Evolutionary conservation across 1,140 invertebrate species (phyloP), one percentile per base, ranked within the genome.

Genomic region (Micrasema longulum): DNA sequence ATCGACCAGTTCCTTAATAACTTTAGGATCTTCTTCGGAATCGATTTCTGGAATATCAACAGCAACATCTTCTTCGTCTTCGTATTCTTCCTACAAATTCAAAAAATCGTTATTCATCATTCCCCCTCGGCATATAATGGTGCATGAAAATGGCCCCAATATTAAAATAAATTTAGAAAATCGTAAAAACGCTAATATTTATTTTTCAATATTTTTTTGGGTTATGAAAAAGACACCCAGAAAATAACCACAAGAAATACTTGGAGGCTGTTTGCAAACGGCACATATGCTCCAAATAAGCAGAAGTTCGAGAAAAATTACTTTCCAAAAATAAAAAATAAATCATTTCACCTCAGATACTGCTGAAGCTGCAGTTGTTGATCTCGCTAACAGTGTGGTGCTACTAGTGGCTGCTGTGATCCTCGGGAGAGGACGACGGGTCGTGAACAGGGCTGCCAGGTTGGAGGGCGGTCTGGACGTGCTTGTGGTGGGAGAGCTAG

Each of bases 1-100:
- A 73, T 91, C 90, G 45, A 95, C 91, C 0, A 95, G 81, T 79
- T 95, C 93, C 79, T 94, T 95, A 45, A 95, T 92, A 0, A 94
- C 92, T 79, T 87, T 89, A 0, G 93, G 93, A 82, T 95, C 93
- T 82, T 95, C 92, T 78, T 93, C 90, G 10, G 81, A 77, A 36
- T 84, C 80, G 47, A 81, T 74, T 35, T 77, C 63, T 9, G 82
- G 81, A 16, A 83, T 80, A 1, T 80, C 80, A 2, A 83, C 82
- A 11, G 85, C 85, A 41, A 89, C 86, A 52, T 79, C 76, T 2
- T 83, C 82, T 0, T 81, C 81, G 43, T 90, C 88, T 45, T 92
- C 89, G 63, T 88, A 85, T n/a, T 90, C 86, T 63, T 90, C 85
- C 64, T 74, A 71, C 14, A 53, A 60, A 60, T 14, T n/a, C 5